phyloP scores from a whole-genome alignment of 2,797 vertebrate species.

The Anomalospiza imberbis region DNA sequence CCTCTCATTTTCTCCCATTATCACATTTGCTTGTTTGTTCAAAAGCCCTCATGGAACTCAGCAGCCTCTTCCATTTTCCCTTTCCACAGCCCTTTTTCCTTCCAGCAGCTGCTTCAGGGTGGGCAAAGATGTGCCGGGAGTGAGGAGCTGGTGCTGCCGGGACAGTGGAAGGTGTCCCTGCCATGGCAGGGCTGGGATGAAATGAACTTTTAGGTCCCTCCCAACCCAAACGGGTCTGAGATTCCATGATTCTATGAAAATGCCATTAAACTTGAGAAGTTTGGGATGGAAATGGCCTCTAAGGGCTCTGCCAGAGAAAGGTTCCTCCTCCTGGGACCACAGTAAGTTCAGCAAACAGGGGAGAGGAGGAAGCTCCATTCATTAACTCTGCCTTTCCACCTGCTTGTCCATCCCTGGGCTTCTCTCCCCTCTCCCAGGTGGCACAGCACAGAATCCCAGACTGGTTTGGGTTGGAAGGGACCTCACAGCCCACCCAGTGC shows the following conservation, averaged over 20 bases:
- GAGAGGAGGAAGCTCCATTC: not conserved
- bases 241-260: not conserved
- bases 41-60: not conserved
- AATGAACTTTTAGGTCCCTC: rapidly evolving
- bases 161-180: not conserved
- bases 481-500: rapidly evolving
- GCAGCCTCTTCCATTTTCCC: not conserved
- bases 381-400: not conserved
- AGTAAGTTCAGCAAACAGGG: not conserved
- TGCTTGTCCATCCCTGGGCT: not conserved
- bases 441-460: not conserved
- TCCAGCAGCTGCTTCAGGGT: not conserved
- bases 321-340: not conserved
- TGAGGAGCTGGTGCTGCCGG: not conserved
- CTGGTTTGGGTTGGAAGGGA: rapidly evolving
- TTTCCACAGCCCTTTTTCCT: not conserved
- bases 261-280: not conserved
- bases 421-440: not conserved
- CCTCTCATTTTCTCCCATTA: not conserved
- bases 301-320: not conserved
- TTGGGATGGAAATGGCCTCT: not conserved
- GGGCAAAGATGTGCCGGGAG: not conserved
- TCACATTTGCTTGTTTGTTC: not conserved
- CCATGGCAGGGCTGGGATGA: not conserved
- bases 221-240: no score